These are phyloP conservation scores for Spisula solida DNA, from an alignment of 2,888 invertebrate species.

Conservation along the genomic window DNA sequence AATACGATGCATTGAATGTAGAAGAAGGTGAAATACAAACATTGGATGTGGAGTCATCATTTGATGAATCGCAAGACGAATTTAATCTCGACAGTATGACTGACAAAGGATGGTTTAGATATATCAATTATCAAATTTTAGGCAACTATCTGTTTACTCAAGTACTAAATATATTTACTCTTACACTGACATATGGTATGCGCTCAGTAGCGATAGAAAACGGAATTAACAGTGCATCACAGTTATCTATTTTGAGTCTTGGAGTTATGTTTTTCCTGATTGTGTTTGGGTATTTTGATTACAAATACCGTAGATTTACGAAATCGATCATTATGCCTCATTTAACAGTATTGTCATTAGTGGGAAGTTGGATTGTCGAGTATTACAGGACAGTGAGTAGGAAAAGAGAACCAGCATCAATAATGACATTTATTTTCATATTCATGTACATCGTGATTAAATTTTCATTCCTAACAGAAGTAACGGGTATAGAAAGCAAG, in stretches of 20 bases:
- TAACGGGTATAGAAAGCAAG: neutral
- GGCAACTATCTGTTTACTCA: slow-evolving; percentile 38
- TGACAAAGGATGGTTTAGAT: slow-evolving; percentile 27
- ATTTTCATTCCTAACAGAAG: slow-evolving; percentile 39
- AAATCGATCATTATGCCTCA: slow-evolving; percentile 43
- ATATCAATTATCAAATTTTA: slow-evolving; percentile 36
- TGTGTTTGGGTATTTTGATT: slow-evolving; percentile 27
- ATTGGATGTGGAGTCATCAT: neutral
- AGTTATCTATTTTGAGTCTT: slow-evolving; percentile 22
- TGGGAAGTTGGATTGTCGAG: slow-evolving; percentile 35
- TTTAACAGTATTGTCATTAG: slow-evolving; percentile 15
- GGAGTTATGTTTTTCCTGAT: slow-evolving; percentile 6
- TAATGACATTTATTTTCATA: slow-evolving; percentile 17
- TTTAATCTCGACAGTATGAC: neutral
- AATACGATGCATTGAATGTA: slow-evolving; percentile 26
- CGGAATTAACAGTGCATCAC: neutral
- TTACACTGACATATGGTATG: slow-evolving; percentile 15
- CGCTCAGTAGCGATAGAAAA: neutral
- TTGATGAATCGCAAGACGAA: neutral
- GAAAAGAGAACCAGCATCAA: slow-evolving; percentile 27
- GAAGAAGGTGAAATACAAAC: neutral
- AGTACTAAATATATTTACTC: slow-evolving; percentile 29
- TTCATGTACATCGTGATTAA: slow-evolving; percentile 40
- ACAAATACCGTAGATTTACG: slow-evolving; percentile 31
- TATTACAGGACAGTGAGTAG: slow-evolving; percentile 33